Evolutionary conservation across 2,888 invertebrate genomes (phyloP).

Genomic region (Drosophila setosimentum): DNA sequence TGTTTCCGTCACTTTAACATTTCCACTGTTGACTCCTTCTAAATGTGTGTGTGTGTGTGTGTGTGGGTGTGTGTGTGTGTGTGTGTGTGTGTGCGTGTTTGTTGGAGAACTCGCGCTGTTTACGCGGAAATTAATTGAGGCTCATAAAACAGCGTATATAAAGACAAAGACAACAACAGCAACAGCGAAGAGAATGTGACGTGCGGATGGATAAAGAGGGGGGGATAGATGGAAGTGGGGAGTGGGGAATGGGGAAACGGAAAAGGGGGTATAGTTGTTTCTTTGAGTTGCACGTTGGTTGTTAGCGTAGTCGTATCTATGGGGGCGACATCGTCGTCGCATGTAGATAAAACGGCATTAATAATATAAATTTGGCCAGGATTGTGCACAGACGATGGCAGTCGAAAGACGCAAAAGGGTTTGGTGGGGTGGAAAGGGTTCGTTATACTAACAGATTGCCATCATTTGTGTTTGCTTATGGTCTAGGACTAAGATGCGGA

Average conservation of each 20-base stretch:
- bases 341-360: slow-evolving; percentile 76
- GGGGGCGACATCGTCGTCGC: slow-evolving; percentile 55
- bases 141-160: slow-evolving; percentile 72
- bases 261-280: background rate
- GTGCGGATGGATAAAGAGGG: background rate
- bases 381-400: slow-evolving; percentile 34
- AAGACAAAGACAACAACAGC: slow-evolving; percentile 31
- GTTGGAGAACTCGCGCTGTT: slow-evolving; percentile 42
- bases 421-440: background rate
- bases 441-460: slow-evolving; percentile 65
- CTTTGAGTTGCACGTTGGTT: slow-evolving; percentile 13
- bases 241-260: background rate
- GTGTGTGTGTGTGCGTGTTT: slow-evolving; percentile 10
- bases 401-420: slow-evolving; percentile 8
- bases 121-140: slow-evolving; percentile 75
- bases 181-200: background rate
- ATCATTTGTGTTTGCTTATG: slow-evolving; percentile 71
- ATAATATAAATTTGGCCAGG: slow-evolving; percentile 67
- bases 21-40: slow-evolving; percentile 3
- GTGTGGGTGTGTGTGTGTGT: background rate
- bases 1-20: slow-evolving; percentile 3
- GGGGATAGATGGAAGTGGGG: background rate
- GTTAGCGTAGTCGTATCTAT: slow-evolving; percentile 28
- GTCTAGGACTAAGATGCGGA: slow-evolving; percentile 29
- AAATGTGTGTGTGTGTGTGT: background rate